phyloP scores from a whole-genome alignment of 2,888 invertebrate genomes.

The Odontocolon sp. region DNA sequence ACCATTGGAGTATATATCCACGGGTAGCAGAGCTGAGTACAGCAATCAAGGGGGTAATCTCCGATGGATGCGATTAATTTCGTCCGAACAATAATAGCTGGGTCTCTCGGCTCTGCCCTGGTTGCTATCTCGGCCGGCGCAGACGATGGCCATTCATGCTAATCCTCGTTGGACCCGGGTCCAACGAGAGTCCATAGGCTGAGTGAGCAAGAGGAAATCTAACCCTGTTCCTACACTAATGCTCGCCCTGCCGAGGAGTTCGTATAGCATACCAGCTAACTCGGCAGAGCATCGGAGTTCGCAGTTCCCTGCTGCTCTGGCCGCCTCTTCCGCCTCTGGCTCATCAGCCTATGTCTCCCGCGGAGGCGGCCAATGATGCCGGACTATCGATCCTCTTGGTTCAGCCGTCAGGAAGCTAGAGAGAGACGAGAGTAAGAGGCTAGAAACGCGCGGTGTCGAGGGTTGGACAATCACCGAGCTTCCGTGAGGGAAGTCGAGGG shows the following conservation, averaged over 20 bases:
- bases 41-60: slow-evolving; percentile 72
- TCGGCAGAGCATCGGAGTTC: slow-evolving; percentile 60
- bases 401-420: slow-evolving; percentile 33
- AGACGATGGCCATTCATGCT: slow-evolving; percentile 76
- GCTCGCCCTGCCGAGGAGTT: background rate
- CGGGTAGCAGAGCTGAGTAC: slow-evolving; percentile 61
- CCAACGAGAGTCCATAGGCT: slow-evolving; percentile 45
- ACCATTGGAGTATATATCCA: background rate
- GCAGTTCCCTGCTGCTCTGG: slow-evolving; percentile 63
- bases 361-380: slow-evolving; percentile 72
- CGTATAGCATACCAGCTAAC: slow-evolving; percentile 14
- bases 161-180: slow-evolving; percentile 67
- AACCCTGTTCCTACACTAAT: slow-evolving; percentile 21
- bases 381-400: slow-evolving; percentile 76
- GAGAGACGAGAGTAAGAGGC: slow-evolving; percentile 68
- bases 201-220: slow-evolving; percentile 36
- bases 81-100: slow-evolving; percentile 73
- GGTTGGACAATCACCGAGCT: slow-evolving; percentile 53
- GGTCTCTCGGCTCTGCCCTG: slow-evolving; percentile 55
- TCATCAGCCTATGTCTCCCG: slow-evolving; percentile 54
- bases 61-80: slow-evolving; percentile 76
- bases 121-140: slow-evolving; percentile 72
- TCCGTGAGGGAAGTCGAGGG: slow-evolving; percentile 50
- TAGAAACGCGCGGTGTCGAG: slow-evolving; percentile 67
- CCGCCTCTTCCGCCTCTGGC: slow-evolving; percentile 37